These are phyloP conservation scores for Drusus annulatus DNA, from an alignment of 1,140 invertebrate genomes.

Conservation along the genomic window DNA sequence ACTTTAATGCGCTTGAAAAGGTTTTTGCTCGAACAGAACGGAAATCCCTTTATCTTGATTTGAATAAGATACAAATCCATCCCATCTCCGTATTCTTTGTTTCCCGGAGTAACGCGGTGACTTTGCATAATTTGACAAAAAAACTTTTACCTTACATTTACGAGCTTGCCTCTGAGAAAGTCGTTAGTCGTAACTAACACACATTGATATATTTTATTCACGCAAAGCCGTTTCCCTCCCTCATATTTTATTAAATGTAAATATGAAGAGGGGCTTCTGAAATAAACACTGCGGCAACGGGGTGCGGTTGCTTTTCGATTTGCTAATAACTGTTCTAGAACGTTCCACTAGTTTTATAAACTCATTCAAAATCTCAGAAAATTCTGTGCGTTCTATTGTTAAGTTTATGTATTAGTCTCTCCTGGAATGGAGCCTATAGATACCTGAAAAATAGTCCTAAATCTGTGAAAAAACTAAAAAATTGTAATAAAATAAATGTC, in stretches of 20 bases:
- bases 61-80: slow-evolving; percentile 21
- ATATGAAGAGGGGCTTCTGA: not conserved
- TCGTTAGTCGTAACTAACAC: slow-evolving; percentile 44
- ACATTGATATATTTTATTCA: slow-evolving; percentile 47
- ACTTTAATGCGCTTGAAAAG: no score
- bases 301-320: not conserved
- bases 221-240: not conserved
- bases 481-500: no score
- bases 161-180: not conserved
- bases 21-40: not conserved
- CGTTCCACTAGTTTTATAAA: not conserved
- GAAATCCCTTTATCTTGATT: slow-evolving; percentile 24
- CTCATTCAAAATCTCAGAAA: no score
- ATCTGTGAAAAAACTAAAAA: no score
- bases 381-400: no score
- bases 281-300: no score
- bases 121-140: slow-evolving; percentile 38
- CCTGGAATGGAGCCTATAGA: no score
- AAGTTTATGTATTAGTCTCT: no score
- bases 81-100: not conserved
- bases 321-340: not conserved
- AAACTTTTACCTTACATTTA: slow-evolving; percentile 28
- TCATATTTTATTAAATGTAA: slow-evolving; percentile 32
- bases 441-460: no score
- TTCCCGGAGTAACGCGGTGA: not conserved